Evolutionary conservation across 2,113 vertebrate genomes (phyloP), one percentile per base, ranked within the genome.

Genomic region (Equus przewalskii): DNA sequence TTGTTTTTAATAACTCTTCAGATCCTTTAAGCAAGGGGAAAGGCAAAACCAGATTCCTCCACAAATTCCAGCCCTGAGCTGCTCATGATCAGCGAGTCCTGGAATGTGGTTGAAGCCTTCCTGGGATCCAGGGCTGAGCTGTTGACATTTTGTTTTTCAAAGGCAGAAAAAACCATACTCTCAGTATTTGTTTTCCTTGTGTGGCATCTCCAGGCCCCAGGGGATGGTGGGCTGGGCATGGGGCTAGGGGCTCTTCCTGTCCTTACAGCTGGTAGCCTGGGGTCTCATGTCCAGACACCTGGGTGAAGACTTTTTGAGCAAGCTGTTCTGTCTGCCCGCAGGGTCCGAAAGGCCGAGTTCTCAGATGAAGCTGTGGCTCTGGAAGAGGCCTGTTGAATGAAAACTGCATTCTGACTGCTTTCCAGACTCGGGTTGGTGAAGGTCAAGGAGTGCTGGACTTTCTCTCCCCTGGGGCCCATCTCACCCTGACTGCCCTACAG

Each of bases 1-100:
- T 98, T 98, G 97, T 97, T 98, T 96, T 92, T 82, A 44, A 95
- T 95, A 94, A 97, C 49, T 64, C 97, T 80, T 96, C 36, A 90
- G 97, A 97, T 85, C 84, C 75, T 94, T 93, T 69, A 91, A 92
- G 81, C 64, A 24, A 67, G 6, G 80, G 79, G 78, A 46, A 70
- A 67, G 65, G 67, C 12, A 75, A 80, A 94, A 58, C 21, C 60
- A 69, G 76, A 96, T 96, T 93, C 41, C n/a, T 84, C 69, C 46
- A 41, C 67, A 58, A 80, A 97, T 82, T 95, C 97, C 85, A 64
- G 44, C 70, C 84, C 70, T 36, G 60, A 58, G 64, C 49, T 51
- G 36, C 89, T 94, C 13, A 0, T 92, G 87, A 89, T 49, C 84
- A 88, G 14, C 58, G 1, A n/a, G 56, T 46, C 70, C 60, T 80